Base-by-base conservation (phyloP, 2,797 vertebrate species). In the Rhinogobio ventralis region DNA sequence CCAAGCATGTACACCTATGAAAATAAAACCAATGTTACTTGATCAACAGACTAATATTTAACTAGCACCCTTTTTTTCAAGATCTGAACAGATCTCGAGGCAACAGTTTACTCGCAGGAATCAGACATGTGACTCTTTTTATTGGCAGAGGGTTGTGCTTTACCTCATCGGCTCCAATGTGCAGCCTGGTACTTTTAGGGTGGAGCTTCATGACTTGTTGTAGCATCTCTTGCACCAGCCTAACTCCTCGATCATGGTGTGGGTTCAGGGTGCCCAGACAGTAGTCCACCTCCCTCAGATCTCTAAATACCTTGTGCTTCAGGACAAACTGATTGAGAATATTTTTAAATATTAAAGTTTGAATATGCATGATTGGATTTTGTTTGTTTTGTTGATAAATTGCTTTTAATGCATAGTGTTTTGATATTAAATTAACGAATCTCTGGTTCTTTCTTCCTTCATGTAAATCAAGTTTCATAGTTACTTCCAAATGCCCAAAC, bases 401-500 rank as follows among this genome's bases (percentile, higher is more conserved):
- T 62, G 23, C 0, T 77, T 60, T 39, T 57, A 2, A 76, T 77
- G 36, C 33, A 13, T 33, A 6, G 46, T n/a, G 33, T n/a, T 77
- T 25, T 60, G 7, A 60, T 17, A 39, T 77, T 10, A 15, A 55
- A 76, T 7, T 60, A 4, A 14, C 15, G 33, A 67, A 23, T 46
- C 8, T 51, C 1, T 7, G 19, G 9, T 10, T 19, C 1, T n/a
- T 36, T 45, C 10, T 64, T 42, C 10, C 36, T 49, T 23, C 11
- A 5, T 51, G 23, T 51, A 66, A 75, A 66, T 23, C 0, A 72
- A 23, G 42, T 33, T 74, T 49, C 11, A 55, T 68, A 25, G 94
- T 95, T 89, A 99, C 98, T 96, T 99, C 98, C 96, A 99, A 96
- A 93, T 99, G 98, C 73, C 98, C 98, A 73, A 98, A 99, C 0